Base-by-base conservation (phyloP, 1,140 invertebrate genomes). In the Rhynchophorus ferrugineus region DNA sequence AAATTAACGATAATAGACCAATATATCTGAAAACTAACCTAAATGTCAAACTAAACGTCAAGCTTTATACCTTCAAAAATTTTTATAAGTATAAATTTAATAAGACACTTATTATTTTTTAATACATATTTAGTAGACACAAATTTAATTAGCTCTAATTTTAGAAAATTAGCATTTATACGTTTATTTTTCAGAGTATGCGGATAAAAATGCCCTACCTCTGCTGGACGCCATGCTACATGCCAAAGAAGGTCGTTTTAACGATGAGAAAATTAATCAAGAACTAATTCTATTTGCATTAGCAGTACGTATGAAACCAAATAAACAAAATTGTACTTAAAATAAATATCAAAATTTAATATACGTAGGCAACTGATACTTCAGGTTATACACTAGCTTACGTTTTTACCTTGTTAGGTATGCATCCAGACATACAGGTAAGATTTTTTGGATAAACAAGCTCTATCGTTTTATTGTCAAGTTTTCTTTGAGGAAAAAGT, bases 401-500 rank as follows among this genome's bases (percentile, higher is more conserved):
- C 17, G 11, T 34, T 5, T 54, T 46, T 22, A 54, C 51, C 3
- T 36, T 54, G 20, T 16, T 54, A 9, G 51, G 51, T 11, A 54
- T 54, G 51, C 34, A 54, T 24, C 36, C 44, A n/a, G 43, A 53
- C 7, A 17, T 45, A 2, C 50, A 53, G 44, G 50, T 53, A 53
- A 35, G n/a, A 22, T 18, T 22, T 35, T 1, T 1, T 21, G 3
- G 22, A 42, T 16, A 3, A 44, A 2, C 1, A 3, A 7, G 20
- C 3, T 19, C 14, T 19, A 21, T 29, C 1, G 3, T 24, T 24
- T 11, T n/a, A 11, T 29, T 41, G 13, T 9, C 9, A 16, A 16
- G 3, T 17, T 20, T 33, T 44, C 8, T 16, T 52, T 14, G 16
- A 54, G 44, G 19, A 47, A 22, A 54, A 48, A n/a, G 24, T 54